These are phyloP conservation scores for Drosophila carrolli DNA, from an alignment of 1,140 invertebrate species.

Conservation along the genomic window DNA sequence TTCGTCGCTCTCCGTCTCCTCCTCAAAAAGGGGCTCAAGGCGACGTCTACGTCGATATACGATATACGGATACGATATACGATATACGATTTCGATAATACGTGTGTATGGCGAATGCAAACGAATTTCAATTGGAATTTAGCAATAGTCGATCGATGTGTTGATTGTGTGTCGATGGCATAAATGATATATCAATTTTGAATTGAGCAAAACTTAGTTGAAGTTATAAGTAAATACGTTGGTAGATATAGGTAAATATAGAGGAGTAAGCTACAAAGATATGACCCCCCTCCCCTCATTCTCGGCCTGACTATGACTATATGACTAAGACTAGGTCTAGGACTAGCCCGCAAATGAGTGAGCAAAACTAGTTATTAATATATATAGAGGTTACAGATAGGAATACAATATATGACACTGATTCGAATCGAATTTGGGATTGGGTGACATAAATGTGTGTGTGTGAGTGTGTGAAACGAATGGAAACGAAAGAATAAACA, in stretches of 20 bases:
- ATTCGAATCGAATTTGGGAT: conserved; percentile 29
- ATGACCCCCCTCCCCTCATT: conserved; percentile 1
- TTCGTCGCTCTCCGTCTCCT: conserved; percentile 86
- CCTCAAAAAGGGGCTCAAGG: conserved; percentile 89
- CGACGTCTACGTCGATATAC: conserved; percentile 85
- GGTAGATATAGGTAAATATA: conserved; percentile 13
- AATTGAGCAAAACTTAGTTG: conserved; percentile 38
- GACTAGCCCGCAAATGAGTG: conserved; percentile 30
- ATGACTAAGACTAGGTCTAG: conserved; percentile 32
- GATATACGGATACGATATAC: conserved; percentile 54
- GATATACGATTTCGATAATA: conserved; percentile 62
- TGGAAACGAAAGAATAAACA: conserved; percentile 64
- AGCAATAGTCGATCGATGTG: conserved; percentile 47
- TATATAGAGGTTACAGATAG: conserved; percentile 21
- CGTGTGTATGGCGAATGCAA: conserved; percentile 58
- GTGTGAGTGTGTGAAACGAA: conserved; percentile 16
- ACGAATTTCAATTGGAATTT: conserved; percentile 66
- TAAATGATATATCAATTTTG: conserved; percentile 66
- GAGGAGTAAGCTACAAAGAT: conserved; percentile 14
- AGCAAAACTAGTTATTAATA: conserved; percentile 33
- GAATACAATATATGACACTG: conserved; percentile 21
- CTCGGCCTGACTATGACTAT: conserved; percentile 30
- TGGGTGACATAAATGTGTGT: conserved; percentile 14
- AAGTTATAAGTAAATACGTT: conserved; percentile 19
- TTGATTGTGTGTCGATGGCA: conserved; percentile 40